Base-by-base conservation (phyloP, 2,797 vertebrate genomes). In the Gymnoscopelus microlampas region DNA sequence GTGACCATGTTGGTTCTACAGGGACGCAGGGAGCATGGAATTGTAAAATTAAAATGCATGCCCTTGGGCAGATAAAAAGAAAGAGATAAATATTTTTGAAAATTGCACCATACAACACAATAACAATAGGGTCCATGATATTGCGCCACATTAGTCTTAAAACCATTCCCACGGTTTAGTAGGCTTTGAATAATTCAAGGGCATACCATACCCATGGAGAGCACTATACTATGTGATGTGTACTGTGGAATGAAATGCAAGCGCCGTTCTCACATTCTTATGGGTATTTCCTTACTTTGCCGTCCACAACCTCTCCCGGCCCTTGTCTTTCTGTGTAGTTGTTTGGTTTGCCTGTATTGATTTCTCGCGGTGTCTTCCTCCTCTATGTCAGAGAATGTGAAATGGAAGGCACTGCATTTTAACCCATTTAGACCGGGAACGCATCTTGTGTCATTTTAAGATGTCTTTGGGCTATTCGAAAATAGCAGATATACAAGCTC, bases 361-460 rank as follows among this genome's bases (percentile, higher is more conserved):
- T 95, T 94, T 89, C 85, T 56, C 2, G 39, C 7, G 2, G 39
- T 66, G 89, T 88, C 90, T 90, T 91, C 90, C 92, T 88, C 87
- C 90, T 83, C 90, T 83, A 80, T 91, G 89, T 93, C 92, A 89
- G 90, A 81, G 84, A 63, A 80, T 85, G 84, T 86, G 83, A 90
- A 93, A 92, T 91, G 88, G 92, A 90, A 94, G 91, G 91, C 88
- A 89, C 91, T 92, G 93, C 92, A 94, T 95, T 96, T 95, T 94
- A 26, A 26, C 2, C 26, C 3, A 3, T 26, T 26, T 26, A 26
- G 26, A 3, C 26, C 26, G 2, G 3, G 26, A 26, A 26, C n/a
- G n/a, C n/a, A n/a, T n/a, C n/a, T n/a, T n/a, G n/a, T n/a, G n/a
- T n/a, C n/a, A n/a, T n/a, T n/a, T n/a, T n/a, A n/a, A n/a, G 26